phyloP scores from a whole-genome alignment of 2,113 vertebrate genomes.

The Anguilla rostrata region DNA sequence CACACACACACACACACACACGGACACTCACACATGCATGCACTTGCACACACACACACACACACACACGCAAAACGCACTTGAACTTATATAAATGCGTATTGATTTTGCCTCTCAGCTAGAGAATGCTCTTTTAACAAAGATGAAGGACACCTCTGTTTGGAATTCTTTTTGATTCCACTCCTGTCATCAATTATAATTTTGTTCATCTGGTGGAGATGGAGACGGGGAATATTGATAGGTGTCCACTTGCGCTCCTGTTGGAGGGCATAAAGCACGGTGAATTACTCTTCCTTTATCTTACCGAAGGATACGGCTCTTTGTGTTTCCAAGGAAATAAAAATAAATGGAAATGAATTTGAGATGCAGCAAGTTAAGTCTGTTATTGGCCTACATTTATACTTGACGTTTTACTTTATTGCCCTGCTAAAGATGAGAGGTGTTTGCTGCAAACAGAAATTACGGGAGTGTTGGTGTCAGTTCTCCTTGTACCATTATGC shows the following conservation, averaged over 20 bases:
- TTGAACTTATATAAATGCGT: conserved; percentile 4
- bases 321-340: neutral
- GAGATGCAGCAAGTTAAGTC: neutral
- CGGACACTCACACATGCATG: too few relatives aligned
- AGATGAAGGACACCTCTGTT: neutral
- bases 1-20: too few relatives aligned
- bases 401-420: neutral
- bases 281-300: neutral
- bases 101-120: conserved; percentile 15
- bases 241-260: neutral
- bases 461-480: neutral
- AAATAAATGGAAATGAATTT: conserved; percentile 7
- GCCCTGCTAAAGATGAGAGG: neutral
- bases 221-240: neutral
- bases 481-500: neutral
- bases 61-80: neutral
- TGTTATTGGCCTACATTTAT: neutral
- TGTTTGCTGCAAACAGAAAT: neutral
- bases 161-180: neutral
- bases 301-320: neutral
- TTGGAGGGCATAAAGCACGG: neutral
- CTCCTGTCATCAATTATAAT: neutral
- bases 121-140: conserved; percentile 14
- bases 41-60: neutral
- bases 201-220: neutral